phyloP scores from a whole-genome alignment of 2,888 invertebrate species.

The Leucania comma region DNA sequence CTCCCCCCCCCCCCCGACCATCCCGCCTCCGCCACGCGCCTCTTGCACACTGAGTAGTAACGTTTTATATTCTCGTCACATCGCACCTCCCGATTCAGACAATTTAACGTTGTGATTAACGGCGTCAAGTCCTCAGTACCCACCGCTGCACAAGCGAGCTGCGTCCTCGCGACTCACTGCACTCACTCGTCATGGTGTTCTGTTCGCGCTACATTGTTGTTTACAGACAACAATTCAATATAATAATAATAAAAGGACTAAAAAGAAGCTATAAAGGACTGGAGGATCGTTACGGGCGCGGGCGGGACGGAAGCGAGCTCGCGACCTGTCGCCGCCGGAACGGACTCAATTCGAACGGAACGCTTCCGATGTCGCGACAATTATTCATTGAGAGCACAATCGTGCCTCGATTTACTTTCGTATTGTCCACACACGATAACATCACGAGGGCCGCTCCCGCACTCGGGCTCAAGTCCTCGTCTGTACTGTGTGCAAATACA shows the following conservation, averaged over 20 bases:
- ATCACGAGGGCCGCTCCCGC: not conserved
- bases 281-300: not conserved
- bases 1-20: not conserved
- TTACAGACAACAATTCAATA: too few species aligned
- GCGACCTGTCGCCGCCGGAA: conserved; percentile 45
- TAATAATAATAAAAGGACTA: too few species aligned
- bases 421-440: not conserved
- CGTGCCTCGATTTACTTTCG: not conserved
- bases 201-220: too few species aligned
- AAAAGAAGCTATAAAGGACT: not conserved
- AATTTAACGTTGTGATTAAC: conserved; percentile 22
- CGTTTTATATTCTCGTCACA: conserved; percentile 34
- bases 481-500: too few species aligned
- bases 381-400: conserved; percentile 22
- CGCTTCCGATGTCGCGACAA: conserved; percentile 31
- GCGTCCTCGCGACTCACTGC: not conserved
- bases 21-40: not conserved
- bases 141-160: not conserved
- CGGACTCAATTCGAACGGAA: conserved; percentile 17
- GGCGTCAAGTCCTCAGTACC: conserved; percentile 2
- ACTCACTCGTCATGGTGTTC: not conserved
- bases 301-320: conserved; percentile 27
- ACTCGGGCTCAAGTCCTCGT: not conserved
- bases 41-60: conserved; percentile 21
- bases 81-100: conserved; percentile 1